Percentiles rank a stretch among this genome's conserved stretches.
phyloP scores from a whole-genome alignment of 2,113 vertebrate genomes.

The Myanophis thanlyinensis region DNA sequence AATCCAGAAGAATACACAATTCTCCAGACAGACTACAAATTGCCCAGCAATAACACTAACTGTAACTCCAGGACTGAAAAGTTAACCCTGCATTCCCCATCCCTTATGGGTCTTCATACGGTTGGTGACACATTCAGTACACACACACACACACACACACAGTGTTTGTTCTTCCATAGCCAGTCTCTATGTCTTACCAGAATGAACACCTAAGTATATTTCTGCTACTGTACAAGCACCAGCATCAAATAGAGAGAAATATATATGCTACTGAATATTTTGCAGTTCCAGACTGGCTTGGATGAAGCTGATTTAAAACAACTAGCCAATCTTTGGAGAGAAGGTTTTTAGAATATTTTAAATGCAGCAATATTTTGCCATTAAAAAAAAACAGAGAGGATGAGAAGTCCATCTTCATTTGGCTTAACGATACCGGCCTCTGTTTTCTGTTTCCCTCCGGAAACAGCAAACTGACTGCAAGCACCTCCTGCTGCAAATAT shows the following conservation, averaged over 20 bases:
- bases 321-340: not conserved
- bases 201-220: not conserved
- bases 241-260: not conserved
- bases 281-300: not conserved
- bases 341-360: not conserved
- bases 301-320: not conserved
- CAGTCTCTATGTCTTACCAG: not conserved
- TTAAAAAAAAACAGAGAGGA: slow-evolving; percentile 36
- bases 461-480: slow-evolving; percentile 58
- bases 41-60: not conserved
- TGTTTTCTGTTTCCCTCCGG: slow-evolving; percentile 38
- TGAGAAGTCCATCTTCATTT: slow-evolving; percentile 32
- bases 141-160: not conserved
- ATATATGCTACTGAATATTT: not conserved
- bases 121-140: not conserved
- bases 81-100: not conserved
- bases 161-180: not conserved
- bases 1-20: not conserved
- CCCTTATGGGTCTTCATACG: not conserved
- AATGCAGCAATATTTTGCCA: not conserved
- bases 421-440: slow-evolving; percentile 7
- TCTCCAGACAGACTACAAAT: not conserved
- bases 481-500: slow-evolving; percentile 56
- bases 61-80: not conserved
- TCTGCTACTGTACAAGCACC: not conserved